Evolutionary conservation across 2,797 vertebrate genomes (phyloP).

Genomic region (Anolis apletophallus): DNA sequence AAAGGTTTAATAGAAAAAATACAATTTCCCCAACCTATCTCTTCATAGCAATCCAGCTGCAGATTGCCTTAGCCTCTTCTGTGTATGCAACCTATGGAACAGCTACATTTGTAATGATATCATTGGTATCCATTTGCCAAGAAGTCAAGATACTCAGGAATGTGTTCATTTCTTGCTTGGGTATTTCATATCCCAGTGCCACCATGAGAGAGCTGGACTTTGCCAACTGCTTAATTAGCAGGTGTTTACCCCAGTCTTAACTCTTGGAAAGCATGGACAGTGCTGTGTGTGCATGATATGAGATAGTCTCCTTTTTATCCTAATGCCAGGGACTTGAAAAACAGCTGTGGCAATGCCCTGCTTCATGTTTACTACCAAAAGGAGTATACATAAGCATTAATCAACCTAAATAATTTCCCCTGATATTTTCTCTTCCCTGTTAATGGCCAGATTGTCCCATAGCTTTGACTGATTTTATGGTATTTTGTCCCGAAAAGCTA

Average conservation of each 20-base stretch:
- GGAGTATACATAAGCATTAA: conserved; percentile 30
- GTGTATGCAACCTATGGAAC: not conserved
- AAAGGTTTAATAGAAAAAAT: no score
- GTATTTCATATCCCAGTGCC: not conserved
- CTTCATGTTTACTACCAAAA: conserved; percentile 4
- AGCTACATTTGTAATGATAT: not conserved
- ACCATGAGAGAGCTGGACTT: not conserved
- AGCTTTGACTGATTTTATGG: conserved; percentile 42
- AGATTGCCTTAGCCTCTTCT: not conserved
- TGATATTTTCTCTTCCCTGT: conserved; percentile 12
- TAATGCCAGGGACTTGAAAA: not conserved
- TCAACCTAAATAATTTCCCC: conserved; percentile 42
- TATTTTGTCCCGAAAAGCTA: conserved; percentile 52
- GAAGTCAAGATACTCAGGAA: not conserved
- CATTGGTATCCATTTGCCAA: not conserved
- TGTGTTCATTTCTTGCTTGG: not conserved
- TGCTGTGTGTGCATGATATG: not conserved
- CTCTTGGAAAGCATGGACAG: not conserved
- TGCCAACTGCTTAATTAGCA: not conserved
- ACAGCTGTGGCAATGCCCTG: not conserved
- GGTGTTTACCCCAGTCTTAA: not conserved
- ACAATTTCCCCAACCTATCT: no score
- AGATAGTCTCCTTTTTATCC: not conserved
- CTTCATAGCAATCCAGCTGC: not conserved
- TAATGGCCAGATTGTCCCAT: conserved; percentile 45